Evolutionary conservation across 2,797 vertebrate genomes (phyloP), one percentile per base, ranked within the genome.

Genomic region (Bovichtus diacanthus): DNA sequence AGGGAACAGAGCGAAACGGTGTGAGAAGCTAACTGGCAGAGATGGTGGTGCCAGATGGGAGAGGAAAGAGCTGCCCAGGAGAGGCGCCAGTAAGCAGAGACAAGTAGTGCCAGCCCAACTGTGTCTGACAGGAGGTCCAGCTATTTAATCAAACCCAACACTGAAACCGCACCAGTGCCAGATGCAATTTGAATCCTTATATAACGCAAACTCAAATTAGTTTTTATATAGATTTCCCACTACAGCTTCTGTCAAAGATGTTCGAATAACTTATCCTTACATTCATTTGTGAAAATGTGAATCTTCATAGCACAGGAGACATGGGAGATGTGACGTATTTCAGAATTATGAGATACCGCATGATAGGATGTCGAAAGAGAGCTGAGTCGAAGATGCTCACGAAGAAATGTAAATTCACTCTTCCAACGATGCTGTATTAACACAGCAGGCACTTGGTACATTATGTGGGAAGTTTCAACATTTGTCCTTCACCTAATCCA

Each of bases 131-230:
- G 94, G 93, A 92, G 93, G 94, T 93, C 91, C 92, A 82, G 90
- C 92, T 90, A 92, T 94, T 95, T 95, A 94, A 95, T 95, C 93
- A 95, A 94, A 94, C 88, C 89, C 91, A 93, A 89, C 92, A 90
- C 84, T 90, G 88, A 95, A 92, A 92, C 91, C 86, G 31, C 90
- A 88, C 87, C 60, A 83, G 86, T 90, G 95, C 94, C 95, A 95
- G 93, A 94, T 95, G 94, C 93, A 95, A 93, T 94, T 92, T 88
- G 74, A 89, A 94, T 93, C 92, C 93, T 91, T 87, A 88, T 92
- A 94, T 84, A 89, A 90, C 81, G 89, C 84, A 84, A 87, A 91
- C 55, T 82, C 78, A 91, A 94, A 93, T 95, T 94, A 90, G 82
- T 90, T 93, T 60, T 87, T 80, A 86, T 90, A 92, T 90, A 92